A percentile compares a stretch with the other conserved stretches of the same genome.
Conservation (phyloP, 2,113 vertebrate genomes). For the Syngnathus typhle region DNA sequence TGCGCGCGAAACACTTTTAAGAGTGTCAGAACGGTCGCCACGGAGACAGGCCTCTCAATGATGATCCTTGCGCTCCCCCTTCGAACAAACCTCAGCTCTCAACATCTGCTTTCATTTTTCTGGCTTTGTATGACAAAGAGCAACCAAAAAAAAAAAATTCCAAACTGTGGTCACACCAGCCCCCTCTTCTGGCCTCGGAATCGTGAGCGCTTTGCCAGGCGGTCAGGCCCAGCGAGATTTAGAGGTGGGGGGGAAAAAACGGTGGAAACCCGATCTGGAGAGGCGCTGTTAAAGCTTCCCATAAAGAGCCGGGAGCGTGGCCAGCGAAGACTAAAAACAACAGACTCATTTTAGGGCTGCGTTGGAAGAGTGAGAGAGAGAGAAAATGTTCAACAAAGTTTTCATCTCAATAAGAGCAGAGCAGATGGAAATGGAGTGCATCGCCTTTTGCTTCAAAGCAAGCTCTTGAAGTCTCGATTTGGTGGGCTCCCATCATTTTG, state of each 20-base stretch:
- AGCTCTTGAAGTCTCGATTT: slow-evolving; percentile 16
- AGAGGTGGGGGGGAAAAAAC: slow-evolving; percentile 24
- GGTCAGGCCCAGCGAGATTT: slow-evolving; percentile 51
- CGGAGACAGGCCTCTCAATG: slow-evolving; percentile 45
- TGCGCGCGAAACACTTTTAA: slow-evolving; percentile 4
- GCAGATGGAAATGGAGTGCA: slow-evolving; percentile 46
- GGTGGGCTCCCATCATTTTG: not conserved
- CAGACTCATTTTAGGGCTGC: slow-evolving; percentile 17
- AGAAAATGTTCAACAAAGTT: slow-evolving; percentile 19
- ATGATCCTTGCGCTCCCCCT: not conserved
- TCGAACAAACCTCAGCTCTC: slow-evolving; percentile 18
- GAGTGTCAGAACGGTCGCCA: slow-evolving; percentile 37
- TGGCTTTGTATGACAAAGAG: slow-evolving; percentile 72
- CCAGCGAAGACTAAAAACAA: slow-evolving; percentile 28
- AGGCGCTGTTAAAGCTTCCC: slow-evolving; percentile 48
- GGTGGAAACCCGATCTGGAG: slow-evolving; percentile 52
- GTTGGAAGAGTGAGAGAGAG: slow-evolving; percentile 4
- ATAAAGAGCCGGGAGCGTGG: slow-evolving; percentile 36
- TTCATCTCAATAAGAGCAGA: slow-evolving; percentile 15
- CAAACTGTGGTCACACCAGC: slow-evolving; percentile 62
- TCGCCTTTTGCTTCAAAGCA: slow-evolving; percentile 9
- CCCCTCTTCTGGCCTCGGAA: slow-evolving; percentile 56
- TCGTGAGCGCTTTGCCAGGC: slow-evolving; percentile 68
- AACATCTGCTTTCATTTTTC: slow-evolving; percentile 77
- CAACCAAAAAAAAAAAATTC: slow-evolving; percentile 50